phyloP scores from a whole-genome alignment of 2,888 invertebrate species.

The Rosalia funebris region DNA sequence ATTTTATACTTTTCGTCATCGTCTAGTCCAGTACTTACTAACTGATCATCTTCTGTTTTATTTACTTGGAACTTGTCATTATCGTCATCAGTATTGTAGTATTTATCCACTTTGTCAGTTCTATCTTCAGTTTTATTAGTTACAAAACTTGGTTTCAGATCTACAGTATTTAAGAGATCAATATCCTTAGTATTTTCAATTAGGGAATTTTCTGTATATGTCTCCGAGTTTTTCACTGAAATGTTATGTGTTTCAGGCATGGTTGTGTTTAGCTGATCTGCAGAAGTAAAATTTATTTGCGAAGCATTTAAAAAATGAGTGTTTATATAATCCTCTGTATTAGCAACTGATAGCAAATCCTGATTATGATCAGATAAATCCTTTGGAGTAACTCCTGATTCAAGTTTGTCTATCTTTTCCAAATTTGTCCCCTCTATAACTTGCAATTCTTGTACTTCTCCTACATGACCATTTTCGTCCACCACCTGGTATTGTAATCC shows the following conservation, averaged over 20 bases:
- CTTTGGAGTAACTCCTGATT: conserved; percentile 19
- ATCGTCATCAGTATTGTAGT: conserved; percentile 7
- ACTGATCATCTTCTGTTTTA: conserved; percentile 5
- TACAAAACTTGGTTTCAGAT: conserved; percentile 6
- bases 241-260: not conserved
- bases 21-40: too few species aligned
- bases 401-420: conserved; percentile 37
- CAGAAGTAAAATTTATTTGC: conserved; percentile 5
- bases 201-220: not conserved
- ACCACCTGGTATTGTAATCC: conserved; percentile 54
- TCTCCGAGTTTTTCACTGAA: not conserved
- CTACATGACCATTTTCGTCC: conserved; percentile 59
- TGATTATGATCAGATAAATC: conserved; percentile 6
- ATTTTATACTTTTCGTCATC: conserved; percentile 19
- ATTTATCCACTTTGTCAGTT: not conserved
- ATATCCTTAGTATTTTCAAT: conserved; percentile 3
- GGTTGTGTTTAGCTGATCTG: not conserved
- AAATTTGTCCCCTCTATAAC: conserved; percentile 34
- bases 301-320: conserved; percentile 13
- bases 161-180: conserved; percentile 5
- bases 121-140: not conserved
- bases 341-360: conserved; percentile 6
- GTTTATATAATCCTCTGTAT: conserved; percentile 11
- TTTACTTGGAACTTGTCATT: conserved; percentile 4
- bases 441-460: conserved; percentile 58